Evolutionary conservation across 2,113 vertebrate genomes (phyloP).

Genomic region (Gallinago undulata): DNA sequence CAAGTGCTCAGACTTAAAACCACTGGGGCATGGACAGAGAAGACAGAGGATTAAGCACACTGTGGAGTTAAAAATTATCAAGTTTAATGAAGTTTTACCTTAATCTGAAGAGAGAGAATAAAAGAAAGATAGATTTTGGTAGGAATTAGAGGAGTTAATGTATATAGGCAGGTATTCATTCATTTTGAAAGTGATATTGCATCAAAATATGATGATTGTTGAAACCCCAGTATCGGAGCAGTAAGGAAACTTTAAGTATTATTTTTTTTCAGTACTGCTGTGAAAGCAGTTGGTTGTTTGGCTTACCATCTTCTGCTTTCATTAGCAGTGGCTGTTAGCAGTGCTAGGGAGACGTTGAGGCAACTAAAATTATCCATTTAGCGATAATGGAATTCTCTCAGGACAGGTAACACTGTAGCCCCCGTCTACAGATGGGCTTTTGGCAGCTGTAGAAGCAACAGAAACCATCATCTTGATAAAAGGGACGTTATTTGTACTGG

Average conservation of each 20-base stretch:
- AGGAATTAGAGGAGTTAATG: neutral
- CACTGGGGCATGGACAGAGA: neutral
- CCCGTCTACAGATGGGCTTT: neutral
- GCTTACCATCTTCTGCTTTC: neutral
- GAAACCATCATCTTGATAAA: neutral
- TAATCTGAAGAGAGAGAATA: neutral
- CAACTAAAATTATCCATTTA: neutral
- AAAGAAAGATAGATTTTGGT: neutral
- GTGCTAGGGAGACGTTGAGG: neutral
- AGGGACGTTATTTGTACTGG: neutral
- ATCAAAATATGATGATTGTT: neutral
- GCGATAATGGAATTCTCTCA: neutral
- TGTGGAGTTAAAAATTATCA: neutral
- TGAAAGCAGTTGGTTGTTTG: neutral
- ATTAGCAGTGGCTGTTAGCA: neutral
- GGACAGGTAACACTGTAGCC: neutral
- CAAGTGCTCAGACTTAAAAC: neutral
- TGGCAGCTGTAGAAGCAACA: neutral
- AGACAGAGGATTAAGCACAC: neutral
- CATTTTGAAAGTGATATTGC: neutral
- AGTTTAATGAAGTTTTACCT: neutral
- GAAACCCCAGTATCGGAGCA: neutral
- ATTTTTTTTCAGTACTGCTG: neutral
- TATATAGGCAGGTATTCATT: neutral
- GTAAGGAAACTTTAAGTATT: neutral